Evolutionary conservation across 2,888 invertebrate genomes (phyloP).

Genomic region (Poecilobothrus nobilitatus): DNA sequence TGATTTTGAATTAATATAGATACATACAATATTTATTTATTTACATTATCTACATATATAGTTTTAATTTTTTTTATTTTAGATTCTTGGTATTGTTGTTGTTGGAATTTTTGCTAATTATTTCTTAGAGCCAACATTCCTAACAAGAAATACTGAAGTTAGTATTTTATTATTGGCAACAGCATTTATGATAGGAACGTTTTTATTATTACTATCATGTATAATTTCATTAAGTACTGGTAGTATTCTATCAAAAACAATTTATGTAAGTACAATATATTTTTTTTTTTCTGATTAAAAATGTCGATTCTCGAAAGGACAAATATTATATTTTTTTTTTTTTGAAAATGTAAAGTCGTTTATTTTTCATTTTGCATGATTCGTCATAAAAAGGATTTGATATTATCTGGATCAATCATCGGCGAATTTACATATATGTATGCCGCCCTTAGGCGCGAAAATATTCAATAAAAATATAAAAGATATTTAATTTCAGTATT

Average conservation of each 20-base stretch:
- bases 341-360: too few relatives aligned
- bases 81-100: conserved; percentile 69
- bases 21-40: too few relatives aligned
- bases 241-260: conserved; percentile 70
- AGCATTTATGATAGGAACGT: conserved; percentile 71
- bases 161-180: conserved; percentile 68
- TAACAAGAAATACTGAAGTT: conserved; percentile 46
- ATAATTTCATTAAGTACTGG: conserved; percentile 71
- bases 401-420: too few relatives aligned
- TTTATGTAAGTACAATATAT: conserved; percentile 35
- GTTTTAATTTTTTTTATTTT: conserved; percentile 29
- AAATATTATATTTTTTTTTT: too few relatives aligned
- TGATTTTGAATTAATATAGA: too few relatives aligned
- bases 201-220: conserved; percentile 63
- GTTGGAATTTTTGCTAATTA: conserved; percentile 63
- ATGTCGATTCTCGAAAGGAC: too few relatives aligned
- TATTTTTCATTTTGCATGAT: too few relatives aligned
- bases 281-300: neutral
- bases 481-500: too few relatives aligned
- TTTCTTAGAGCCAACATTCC: conserved; percentile 32
- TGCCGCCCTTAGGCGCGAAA: too few relatives aligned
- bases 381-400: too few relatives aligned
- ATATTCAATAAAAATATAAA: too few relatives aligned
- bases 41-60: neutral
- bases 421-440: too few relatives aligned